These are phyloP conservation scores for Galemys pyrenaicus DNA, from an alignment of 2,113 vertebrate genomes.

Conservation along the genomic window DNA sequence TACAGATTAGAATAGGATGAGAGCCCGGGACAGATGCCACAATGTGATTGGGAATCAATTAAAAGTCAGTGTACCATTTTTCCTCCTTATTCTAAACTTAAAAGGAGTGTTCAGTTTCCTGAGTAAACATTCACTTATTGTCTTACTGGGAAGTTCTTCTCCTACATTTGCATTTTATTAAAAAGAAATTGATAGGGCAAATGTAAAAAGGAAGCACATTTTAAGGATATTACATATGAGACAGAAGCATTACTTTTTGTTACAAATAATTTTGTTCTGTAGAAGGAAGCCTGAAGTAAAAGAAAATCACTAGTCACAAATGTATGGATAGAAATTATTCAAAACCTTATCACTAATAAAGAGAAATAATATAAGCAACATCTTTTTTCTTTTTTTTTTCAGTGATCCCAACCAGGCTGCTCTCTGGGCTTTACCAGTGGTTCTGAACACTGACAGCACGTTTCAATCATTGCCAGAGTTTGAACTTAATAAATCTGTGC, in stretches of 20 bases:
- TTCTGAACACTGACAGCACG: neutral
- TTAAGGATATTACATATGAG: neutral
- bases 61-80: constrained; percentile 56
- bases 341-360: neutral
- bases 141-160: neutral
- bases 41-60: constrained; percentile 67
- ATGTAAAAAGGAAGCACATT: neutral
- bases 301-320: neutral
- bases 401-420: neutral
- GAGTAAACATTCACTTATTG: neutral
- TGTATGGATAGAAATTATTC: neutral
- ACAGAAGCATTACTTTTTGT: neutral
- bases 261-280: neutral
- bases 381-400: neutral
- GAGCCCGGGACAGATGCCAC: neutral
- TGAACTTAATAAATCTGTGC: neutral
- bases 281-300: neutral
- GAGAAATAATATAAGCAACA: neutral
- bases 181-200: neutral
- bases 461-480: neutral
- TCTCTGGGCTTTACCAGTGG: neutral
- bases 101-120: neutral
- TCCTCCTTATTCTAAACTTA: constrained; percentile 50
- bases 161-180: neutral
- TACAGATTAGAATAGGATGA: neutral